phyloP scores from a whole-genome alignment of 1,140 invertebrate species.

The Drosophila teissieri region DNA sequence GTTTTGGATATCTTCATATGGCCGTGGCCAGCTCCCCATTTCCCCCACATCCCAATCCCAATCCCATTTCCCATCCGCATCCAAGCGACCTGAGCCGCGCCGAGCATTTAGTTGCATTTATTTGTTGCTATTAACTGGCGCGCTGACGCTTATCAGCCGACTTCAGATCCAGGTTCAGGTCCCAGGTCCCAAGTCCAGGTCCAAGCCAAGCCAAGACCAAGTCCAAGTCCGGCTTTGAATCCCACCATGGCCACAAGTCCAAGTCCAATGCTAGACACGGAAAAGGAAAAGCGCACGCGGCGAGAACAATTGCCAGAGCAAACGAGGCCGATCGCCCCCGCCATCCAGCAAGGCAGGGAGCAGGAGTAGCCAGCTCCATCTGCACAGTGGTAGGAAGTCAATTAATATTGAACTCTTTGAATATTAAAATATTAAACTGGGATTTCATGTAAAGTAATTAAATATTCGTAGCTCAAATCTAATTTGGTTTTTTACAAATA shows the following conservation, averaged over 20 bases:
- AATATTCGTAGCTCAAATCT: not conserved
- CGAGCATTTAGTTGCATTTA: conserved; percentile 84
- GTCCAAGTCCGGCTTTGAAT: conserved; percentile 1
- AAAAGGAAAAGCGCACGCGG: conserved; percentile 71
- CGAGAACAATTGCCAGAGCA: conserved; percentile 78
- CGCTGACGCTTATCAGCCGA: conserved; percentile 78
- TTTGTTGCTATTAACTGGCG: conserved; percentile 84
- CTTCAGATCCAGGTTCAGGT: conserved; percentile 15
- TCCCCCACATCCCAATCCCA: too few species aligned
- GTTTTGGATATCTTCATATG: conserved; percentile 84
- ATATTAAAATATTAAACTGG: too few species aligned
- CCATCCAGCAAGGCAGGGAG: conserved; percentile 16
- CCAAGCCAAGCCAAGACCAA: not conserved
- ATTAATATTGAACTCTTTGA: not conserved
- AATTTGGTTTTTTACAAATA: not conserved
- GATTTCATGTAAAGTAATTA: too few species aligned
- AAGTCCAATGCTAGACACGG: conserved; percentile 63
- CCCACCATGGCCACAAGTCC: conserved; percentile 21
- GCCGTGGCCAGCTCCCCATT: conserved; percentile 36
- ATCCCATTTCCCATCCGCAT: conserved; percentile 2
- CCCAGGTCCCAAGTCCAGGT: conserved; percentile 1
- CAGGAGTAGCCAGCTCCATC: not conserved
- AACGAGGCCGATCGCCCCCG: conserved; percentile 47
- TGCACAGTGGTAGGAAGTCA: conserved; percentile 15
- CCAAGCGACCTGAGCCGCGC: conserved; percentile 13